Conservation (phyloP, 2,113 vertebrate species). For the Pao palembangensis region DNA sequence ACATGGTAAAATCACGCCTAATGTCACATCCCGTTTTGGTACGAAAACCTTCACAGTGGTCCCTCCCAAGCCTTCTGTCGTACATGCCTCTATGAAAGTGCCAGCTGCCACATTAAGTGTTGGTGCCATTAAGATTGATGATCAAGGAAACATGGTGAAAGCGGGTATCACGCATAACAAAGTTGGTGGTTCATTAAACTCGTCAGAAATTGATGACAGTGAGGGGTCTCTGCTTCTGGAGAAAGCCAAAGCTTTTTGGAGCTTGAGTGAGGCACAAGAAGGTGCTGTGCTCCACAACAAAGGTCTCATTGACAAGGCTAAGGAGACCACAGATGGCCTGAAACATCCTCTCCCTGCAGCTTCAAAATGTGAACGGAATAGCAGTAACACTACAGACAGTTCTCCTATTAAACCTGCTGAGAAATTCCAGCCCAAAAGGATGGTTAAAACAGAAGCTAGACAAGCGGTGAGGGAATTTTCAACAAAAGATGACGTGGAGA, state of each 20-base stretch:
- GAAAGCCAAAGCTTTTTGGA: constrained; percentile 86
- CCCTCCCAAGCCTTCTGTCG: constrained; percentile 80
- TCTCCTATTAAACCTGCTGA: constrained; percentile 17
- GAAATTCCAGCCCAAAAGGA: constrained; percentile 21
- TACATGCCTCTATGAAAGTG: constrained; percentile 64
- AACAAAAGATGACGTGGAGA: constrained; percentile 39
- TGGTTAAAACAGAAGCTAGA: constrained; percentile 14
- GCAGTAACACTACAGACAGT: constrained; percentile 20
- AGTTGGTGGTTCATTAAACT: constrained; percentile 29
- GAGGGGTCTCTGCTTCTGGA: constrained; percentile 70
- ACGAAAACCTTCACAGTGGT: constrained; percentile 91
- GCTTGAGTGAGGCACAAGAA: constrained; percentile 71
- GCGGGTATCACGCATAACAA: constrained; percentile 28
- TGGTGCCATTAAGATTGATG: constrained; percentile 91
- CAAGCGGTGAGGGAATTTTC: constrained; percentile 21
- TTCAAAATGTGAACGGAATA: constrained; percentile 38
- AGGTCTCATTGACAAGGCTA: constrained; percentile 36
- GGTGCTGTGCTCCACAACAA: constrained; percentile 19
- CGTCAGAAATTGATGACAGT: neutral
- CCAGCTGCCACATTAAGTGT: constrained; percentile 60
- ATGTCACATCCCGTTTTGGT: constrained; percentile 77
- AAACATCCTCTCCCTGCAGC: constrained; percentile 25
- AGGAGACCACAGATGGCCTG: constrained; percentile 35
- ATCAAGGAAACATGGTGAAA: constrained; percentile 87
- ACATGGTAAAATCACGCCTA: constrained; percentile 68